These are phyloP conservation scores for Trissonchulus sp. DNA, from an alignment of 2,888 invertebrate genomes.

Conservation along the genomic window DNA sequence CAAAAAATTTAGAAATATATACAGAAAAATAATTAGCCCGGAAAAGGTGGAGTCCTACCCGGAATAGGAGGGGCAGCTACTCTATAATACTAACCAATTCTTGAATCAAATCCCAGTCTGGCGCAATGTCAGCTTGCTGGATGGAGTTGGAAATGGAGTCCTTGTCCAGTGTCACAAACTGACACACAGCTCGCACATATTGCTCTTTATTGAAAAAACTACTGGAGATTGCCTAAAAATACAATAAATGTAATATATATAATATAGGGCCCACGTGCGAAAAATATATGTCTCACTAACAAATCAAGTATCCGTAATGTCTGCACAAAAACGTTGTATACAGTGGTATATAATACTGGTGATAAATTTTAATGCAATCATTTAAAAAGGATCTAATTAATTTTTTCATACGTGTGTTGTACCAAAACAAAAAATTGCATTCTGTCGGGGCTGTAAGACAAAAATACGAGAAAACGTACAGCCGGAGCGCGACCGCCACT, in stretches of 20 bases:
- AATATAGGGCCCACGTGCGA: no score
- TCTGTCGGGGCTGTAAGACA: no score
- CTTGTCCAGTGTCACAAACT: constrained; percentile 79
- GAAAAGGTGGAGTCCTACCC: no score
- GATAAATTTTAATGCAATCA: no score
- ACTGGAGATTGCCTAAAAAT: not conserved
- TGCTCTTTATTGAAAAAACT: constrained; percentile 77
- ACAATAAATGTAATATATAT: not conserved
- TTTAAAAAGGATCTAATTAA: not conserved
- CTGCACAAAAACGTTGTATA: not conserved
- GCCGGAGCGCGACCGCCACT: no score
- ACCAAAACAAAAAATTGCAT: not conserved
- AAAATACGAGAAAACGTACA: no score
- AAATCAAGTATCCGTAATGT: no score
- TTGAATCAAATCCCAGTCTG: constrained; percentile 85
- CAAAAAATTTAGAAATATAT: no score
- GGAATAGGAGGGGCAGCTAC: no score
- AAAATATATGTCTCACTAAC: no score
- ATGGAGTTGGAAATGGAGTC: constrained; percentile 72
- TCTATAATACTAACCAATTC: no score
- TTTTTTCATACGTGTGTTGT: not conserved
- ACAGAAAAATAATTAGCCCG: no score
- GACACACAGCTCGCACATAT: constrained; percentile 89
- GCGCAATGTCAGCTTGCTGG: constrained; percentile 75
- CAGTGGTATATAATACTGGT: not conserved